Conservation (phyloP, 2,113 vertebrate genomes). For the Sigmodon hispidus region DNA sequence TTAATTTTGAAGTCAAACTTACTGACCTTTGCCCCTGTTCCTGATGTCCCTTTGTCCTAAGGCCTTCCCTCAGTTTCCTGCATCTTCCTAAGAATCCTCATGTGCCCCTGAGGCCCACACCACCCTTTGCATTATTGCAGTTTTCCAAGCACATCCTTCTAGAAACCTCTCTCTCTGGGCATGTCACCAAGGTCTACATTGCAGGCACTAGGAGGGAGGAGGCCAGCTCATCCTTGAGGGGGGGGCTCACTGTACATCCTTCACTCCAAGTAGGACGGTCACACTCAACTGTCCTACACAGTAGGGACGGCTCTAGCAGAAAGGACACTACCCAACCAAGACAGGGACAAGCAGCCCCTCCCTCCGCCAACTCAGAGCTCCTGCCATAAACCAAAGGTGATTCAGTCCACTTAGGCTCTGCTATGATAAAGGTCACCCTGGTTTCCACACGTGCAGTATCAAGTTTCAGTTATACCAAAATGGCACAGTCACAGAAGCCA, state of each 20-base stretch:
- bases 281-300: not conserved
- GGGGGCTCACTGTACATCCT: not conserved
- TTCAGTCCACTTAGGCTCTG: not conserved
- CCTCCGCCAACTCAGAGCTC: not conserved
- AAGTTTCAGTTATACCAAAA: not conserved
- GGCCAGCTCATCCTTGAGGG: not conserved
- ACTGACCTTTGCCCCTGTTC: not conserved
- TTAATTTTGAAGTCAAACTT: not conserved
- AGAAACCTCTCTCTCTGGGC: not conserved
- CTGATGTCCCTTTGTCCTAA: not conserved
- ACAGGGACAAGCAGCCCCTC: not conserved
- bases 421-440: not conserved
- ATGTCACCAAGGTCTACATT: not conserved
- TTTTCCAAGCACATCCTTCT: not conserved
- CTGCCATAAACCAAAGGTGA: not conserved
- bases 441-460: accelerated
- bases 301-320: no score
- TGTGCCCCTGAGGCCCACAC: not conserved
- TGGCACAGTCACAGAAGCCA: not conserved
- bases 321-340: not conserved
- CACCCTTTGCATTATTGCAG: accelerated
- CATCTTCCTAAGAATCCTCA: not conserved
- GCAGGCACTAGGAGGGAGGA: not conserved
- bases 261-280: not conserved
- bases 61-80: not conserved